phyloP scores from a whole-genome alignment of 2,888 invertebrate genomes.

The Drosophila imparisetae region DNA sequence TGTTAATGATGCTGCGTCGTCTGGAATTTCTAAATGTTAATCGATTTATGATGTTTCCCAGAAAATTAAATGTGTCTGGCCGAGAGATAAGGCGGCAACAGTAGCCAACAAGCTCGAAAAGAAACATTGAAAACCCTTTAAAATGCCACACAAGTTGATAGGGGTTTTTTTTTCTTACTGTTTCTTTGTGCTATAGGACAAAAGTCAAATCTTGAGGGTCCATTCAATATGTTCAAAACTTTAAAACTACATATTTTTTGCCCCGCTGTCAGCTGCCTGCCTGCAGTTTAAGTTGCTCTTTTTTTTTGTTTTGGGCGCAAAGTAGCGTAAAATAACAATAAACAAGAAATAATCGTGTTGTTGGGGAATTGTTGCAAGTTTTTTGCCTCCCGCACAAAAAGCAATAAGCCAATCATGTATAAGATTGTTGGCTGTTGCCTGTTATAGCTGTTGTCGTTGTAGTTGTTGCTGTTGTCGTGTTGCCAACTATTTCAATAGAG shows the following conservation, averaged over 20 bases:
- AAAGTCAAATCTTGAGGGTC: conserved; percentile 37
- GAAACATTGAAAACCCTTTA: conserved; percentile 53
- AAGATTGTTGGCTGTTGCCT: conserved; percentile 54
- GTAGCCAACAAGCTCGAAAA: conserved; percentile 48
- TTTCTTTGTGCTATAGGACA: conserved; percentile 36
- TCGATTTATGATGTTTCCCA: conserved; percentile 74
- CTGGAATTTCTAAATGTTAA: conserved; percentile 60
- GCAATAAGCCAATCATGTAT: conserved; percentile 74
- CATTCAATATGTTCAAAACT: conserved; percentile 47
- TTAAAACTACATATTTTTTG: conserved; percentile 52
- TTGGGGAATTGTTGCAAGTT: conserved; percentile 26
- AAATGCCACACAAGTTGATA: conserved; percentile 66
- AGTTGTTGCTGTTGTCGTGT: conserved; percentile 33
- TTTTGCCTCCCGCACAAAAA: conserved; percentile 1
- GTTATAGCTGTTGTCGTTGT: conserved; percentile 9
- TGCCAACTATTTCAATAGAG: conserved; percentile 58
- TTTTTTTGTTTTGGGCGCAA: conserved; percentile 20
- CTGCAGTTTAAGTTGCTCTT: conserved; percentile 17
- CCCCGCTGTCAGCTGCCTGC: conserved; percentile 24
- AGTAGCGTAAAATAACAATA: conserved; percentile 77
- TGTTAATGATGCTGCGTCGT: conserved; percentile 68
- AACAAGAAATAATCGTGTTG: conserved; percentile 79
- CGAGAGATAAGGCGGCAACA: conserved; percentile 59
- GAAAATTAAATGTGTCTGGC: conserved; percentile 68
- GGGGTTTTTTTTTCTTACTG: background rate